Conservation (phyloP, 2,113 vertebrate species). For the Dipodomys merriami region DNA sequence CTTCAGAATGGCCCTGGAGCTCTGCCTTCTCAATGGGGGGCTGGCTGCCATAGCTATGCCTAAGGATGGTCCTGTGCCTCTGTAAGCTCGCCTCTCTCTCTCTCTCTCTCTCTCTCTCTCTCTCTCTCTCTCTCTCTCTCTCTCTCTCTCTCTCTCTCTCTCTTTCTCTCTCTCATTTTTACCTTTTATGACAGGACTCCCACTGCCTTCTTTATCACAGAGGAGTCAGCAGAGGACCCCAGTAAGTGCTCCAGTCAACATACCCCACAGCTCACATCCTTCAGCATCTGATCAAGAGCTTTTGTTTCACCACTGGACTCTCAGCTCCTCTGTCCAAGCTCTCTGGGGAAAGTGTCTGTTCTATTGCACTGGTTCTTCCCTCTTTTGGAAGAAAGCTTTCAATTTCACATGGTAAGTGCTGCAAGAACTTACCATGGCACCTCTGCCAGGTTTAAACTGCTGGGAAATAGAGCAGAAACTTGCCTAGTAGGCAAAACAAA, state of each 20-base stretch:
- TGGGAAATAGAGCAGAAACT: constrained; percentile 31
- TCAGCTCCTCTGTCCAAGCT: not conserved
- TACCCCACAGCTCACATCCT: not conserved
- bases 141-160: not conserved
- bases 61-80: not conserved
- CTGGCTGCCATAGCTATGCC: rapidly evolving
- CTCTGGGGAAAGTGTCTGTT: not conserved
- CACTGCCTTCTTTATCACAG: rapidly evolving
- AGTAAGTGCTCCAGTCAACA: rapidly evolving
- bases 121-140: not conserved
- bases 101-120: not conserved
- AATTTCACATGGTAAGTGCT: not conserved
- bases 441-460: not conserved
- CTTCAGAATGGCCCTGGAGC: not conserved
- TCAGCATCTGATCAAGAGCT: not conserved
- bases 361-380: not conserved
- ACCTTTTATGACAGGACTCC: not conserved
- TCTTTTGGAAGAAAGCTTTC: not conserved
- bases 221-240: rapidly evolving
- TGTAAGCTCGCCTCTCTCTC: not conserved
- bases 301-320: too few species aligned
- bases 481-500: not conserved
- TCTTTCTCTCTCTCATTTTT: not conserved
- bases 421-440: not conserved
- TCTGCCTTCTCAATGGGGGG: not conserved